phyloP scores from a whole-genome alignment of 2,888 invertebrate species.

The Argynnis bischoffii region DNA sequence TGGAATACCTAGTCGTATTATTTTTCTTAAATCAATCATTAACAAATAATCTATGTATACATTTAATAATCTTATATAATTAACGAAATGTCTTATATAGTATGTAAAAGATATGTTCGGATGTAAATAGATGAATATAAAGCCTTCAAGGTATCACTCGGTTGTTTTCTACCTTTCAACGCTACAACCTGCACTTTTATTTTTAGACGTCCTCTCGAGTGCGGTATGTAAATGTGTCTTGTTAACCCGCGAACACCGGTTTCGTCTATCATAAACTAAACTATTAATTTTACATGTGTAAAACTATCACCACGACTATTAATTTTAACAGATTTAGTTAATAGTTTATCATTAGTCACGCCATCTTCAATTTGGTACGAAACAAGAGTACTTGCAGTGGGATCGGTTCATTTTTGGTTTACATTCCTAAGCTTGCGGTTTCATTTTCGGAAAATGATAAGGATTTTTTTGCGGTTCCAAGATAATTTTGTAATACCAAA shows the following conservation, averaged over 20 bases:
- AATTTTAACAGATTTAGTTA: slow-evolving; percentile 17
- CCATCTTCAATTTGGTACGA: not conserved
- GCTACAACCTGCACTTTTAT: slow-evolving; percentile 61
- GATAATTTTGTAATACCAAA: not conserved
- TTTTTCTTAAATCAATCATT: too few species aligned
- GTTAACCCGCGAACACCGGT: slow-evolving; percentile 46
- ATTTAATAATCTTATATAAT: too few species aligned
- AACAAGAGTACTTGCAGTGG: too few species aligned
- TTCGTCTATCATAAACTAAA: slow-evolving; percentile 26
- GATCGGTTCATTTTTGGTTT: not conserved
- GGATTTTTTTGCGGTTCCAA: not conserved
- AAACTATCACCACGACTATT: slow-evolving; percentile 21
- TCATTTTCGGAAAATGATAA: not conserved
- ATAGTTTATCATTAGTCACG: slow-evolving; percentile 4
- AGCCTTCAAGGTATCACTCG: slow-evolving; percentile 35
- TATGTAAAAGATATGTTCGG: slow-evolving; percentile 15
- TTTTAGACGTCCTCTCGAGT: slow-evolving; percentile 66
- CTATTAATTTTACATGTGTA: slow-evolving; percentile 27
- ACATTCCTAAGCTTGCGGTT: not conserved
- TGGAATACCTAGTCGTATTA: too few species aligned
- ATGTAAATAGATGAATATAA: slow-evolving; percentile 25
- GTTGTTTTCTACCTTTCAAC: slow-evolving; percentile 49
- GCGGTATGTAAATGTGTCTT: slow-evolving; percentile 67
- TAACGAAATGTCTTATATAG: not conserved
- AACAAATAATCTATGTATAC: too few species aligned